Evolutionary conservation across 2,797 vertebrate species (phyloP).

Genomic region (Taenioides sp.): DNA sequence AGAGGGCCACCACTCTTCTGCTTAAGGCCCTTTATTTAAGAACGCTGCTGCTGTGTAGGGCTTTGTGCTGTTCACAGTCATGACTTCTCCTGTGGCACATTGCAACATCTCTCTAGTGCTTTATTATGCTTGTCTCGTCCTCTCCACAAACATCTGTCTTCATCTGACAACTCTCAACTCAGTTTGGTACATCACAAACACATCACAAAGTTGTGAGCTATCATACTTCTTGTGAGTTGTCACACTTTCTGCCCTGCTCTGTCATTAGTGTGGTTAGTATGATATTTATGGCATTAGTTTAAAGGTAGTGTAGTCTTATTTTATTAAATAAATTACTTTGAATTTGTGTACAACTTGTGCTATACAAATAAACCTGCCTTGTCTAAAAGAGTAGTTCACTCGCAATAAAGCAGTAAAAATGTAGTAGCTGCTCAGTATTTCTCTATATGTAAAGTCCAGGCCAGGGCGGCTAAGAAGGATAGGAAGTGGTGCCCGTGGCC

Average conservation of each 20-base stretch:
- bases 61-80: conserved; percentile 58
- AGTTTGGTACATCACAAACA: conserved; percentile 43
- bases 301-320: neutral
- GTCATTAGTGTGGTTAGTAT: conserved; percentile 42
- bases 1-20: conserved; percentile 69
- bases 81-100: conserved; percentile 58
- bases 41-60: conserved; percentile 52
- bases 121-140: conserved; percentile 49
- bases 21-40: conserved; percentile 64
- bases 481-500: conserved; percentile 65
- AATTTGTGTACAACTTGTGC: too few relatives aligned
- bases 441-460: conserved; percentile 14
- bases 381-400: neutral
- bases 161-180: conserved; percentile 43
- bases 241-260: conserved; percentile 42
- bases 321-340: too few relatives aligned
- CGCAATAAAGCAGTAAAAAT: neutral
- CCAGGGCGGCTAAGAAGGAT: conserved; percentile 58
- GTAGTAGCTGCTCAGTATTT: neutral
- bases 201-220: too few relatives aligned
- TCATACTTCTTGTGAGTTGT: conserved; percentile 10
- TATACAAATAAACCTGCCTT: too few relatives aligned
- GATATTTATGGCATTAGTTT: conserved; percentile 69
- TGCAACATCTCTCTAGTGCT: conserved; percentile 65
- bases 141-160: conserved; percentile 57